Conservation (phyloP, 2,888 invertebrate species). For the Myathropa florea region DNA sequence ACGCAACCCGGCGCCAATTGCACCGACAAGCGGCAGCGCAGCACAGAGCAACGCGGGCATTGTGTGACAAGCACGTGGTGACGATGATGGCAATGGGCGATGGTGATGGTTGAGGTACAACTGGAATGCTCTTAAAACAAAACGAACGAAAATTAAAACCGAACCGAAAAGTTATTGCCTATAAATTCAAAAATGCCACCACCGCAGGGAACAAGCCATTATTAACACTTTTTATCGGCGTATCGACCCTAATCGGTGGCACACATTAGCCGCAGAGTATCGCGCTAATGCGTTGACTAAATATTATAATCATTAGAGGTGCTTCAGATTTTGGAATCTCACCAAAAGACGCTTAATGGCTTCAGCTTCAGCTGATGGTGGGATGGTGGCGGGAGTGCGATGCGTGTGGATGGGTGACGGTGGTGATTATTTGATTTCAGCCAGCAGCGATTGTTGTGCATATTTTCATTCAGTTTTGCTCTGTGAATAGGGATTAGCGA, state of each 20-base stretch:
- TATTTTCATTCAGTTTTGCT: background rate
- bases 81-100: background rate
- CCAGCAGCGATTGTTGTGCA: background rate
- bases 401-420: background rate
- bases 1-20: conserved; percentile 67
- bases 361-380: background rate
- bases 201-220: conserved; percentile 48
- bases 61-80: conserved; percentile 55
- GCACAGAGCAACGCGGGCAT: background rate
- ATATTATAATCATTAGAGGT: conserved; percentile 55
- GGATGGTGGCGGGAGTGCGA: background rate
- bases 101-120: conserved; percentile 13
- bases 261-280: conserved; percentile 53
- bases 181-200: conserved; percentile 64
- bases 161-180: conserved; percentile 67
- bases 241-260: conserved; percentile 68
- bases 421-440: background rate
- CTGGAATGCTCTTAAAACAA: conserved; percentile 68
- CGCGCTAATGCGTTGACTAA: conserved; percentile 64
- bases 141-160: conserved; percentile 60
- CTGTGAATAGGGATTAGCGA: background rate
- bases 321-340: conserved; percentile 39
- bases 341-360: conserved; percentile 4
- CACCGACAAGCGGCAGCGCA: background rate
- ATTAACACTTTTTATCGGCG: conserved; percentile 70